Evolutionary conservation across 2,888 invertebrate genomes (phyloP).

Genomic region (Formica aserva): DNA sequence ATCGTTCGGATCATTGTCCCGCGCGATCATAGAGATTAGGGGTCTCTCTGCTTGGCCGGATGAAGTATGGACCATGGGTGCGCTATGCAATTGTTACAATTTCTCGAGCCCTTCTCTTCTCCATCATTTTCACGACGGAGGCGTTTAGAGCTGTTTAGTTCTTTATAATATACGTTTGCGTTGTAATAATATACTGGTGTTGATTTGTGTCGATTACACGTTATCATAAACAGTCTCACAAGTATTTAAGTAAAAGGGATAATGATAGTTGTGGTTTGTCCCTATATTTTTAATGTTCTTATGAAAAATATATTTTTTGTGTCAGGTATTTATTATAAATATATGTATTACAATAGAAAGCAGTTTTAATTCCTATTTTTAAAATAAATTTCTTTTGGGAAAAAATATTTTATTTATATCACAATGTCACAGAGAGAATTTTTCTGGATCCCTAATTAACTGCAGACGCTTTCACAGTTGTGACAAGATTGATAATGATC

Average conservation of each 20-base stretch:
- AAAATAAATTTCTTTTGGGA: constrained; percentile 8
- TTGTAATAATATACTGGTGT: constrained; percentile 32
- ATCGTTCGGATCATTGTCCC: constrained; percentile 56
- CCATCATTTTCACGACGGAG: constrained; percentile 46
- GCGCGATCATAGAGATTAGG: constrained; percentile 73
- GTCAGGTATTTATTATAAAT: not conserved
- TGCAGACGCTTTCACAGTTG: not conserved
- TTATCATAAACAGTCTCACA: constrained; percentile 25
- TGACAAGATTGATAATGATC: constrained; percentile 5
- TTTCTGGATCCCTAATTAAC: constrained; percentile 25
- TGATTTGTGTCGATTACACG: constrained; percentile 50
- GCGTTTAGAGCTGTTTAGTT: constrained; percentile 44
- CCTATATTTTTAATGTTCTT: not conserved
- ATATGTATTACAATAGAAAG: not conserved
- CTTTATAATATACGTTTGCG: constrained; percentile 26
- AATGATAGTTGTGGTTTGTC: constrained; percentile 13
- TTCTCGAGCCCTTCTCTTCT: constrained; percentile 30
- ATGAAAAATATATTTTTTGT: not conserved
- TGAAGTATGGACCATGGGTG: constrained; percentile 56
- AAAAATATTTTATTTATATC: not conserved
- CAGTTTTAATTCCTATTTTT: not conserved
- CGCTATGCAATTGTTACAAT: constrained; percentile 53
- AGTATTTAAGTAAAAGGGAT: constrained; percentile 27
- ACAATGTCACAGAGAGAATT: not conserved
- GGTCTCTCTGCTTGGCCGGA: constrained; percentile 59